These are phyloP conservation scores for Drosophila testacea DNA, from an alignment of 2,888 invertebrate species.

Conservation along the genomic window DNA sequence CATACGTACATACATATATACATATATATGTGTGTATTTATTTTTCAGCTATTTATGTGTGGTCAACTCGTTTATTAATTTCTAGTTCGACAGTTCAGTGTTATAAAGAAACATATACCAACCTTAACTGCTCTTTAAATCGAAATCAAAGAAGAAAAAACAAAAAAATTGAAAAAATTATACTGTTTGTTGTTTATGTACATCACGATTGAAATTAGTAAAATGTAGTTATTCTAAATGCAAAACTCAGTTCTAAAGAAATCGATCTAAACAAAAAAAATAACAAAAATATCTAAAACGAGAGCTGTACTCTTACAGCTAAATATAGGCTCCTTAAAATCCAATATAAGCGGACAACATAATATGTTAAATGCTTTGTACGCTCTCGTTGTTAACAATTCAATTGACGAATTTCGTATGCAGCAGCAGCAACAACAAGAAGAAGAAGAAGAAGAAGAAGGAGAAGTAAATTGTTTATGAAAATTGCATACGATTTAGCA, in stretches of 20 bases:
- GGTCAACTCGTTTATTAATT: slow-evolving; percentile 53
- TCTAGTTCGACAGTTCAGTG: slow-evolving; percentile 45
- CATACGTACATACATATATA: slow-evolving; percentile 20
- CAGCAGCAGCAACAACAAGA: not conserved
- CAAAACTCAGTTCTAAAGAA: slow-evolving; percentile 30
- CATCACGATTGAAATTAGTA: slow-evolving; percentile 41
- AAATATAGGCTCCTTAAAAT: not conserved
- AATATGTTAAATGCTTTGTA: slow-evolving; percentile 10
- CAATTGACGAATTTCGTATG: not conserved
- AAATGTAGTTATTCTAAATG: slow-evolving; percentile 45
- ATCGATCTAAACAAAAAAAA: not conserved
- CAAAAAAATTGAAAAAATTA: slow-evolving; percentile 2
- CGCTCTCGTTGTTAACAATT: slow-evolving; percentile 10
- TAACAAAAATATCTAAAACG: not conserved
- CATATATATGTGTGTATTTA: slow-evolving; percentile 25
- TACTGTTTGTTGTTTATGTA: slow-evolving; percentile 45
- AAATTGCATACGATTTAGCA: slow-evolving; percentile 10
- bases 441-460: not conserved
- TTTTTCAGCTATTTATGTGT: slow-evolving; percentile 53
- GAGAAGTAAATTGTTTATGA: not conserved
- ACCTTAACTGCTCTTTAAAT: slow-evolving; percentile 14
- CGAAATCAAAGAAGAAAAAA: not conserved
- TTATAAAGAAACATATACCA: slow-evolving; percentile 16
- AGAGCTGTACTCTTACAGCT: slow-evolving; percentile 10
- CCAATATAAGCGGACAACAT: not conserved